Percentiles rank a stretch among this genome's conserved stretches.
Conservation (phyloP, 2,888 invertebrate genomes). For the Syrphus vitripennis region DNA sequence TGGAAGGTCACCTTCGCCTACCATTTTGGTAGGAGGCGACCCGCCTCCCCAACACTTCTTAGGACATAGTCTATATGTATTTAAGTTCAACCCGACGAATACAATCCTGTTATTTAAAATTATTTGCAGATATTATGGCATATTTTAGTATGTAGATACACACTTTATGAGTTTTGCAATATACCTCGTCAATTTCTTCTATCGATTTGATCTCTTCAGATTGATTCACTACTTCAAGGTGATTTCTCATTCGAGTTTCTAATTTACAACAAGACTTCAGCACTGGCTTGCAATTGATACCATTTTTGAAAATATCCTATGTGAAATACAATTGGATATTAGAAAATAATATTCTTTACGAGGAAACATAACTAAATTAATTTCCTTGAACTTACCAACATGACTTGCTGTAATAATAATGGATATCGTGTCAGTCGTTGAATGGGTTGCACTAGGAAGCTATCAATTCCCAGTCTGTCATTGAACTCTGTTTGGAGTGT, state of each 20-base stretch:
- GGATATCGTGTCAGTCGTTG: conserved; percentile 81
- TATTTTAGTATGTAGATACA: too few relatives aligned
- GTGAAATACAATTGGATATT: too few relatives aligned
- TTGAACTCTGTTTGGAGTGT: conserved; percentile 78
- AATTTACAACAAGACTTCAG: conserved; percentile 79
- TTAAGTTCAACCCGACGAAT: too few relatives aligned
- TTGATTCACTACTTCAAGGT: conserved; percentile 79
- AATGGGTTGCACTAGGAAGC: conserved; percentile 81
- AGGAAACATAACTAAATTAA: not conserved
- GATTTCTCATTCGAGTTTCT: conserved; percentile 79
- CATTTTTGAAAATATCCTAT: conserved; percentile 79
- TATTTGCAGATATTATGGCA: too few relatives aligned
- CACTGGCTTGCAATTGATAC: conserved; percentile 79
- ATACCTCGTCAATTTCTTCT: conserved; percentile 78
- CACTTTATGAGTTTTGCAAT: too few relatives aligned
- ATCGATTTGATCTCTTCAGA: conserved; percentile 79
- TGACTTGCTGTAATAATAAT: conserved; percentile 79
- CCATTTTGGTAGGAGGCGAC: too few relatives aligned
- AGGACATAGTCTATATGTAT: too few relatives aligned
- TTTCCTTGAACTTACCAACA: conserved; percentile 75
- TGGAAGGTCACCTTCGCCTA: too few relatives aligned
- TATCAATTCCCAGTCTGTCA: conserved; percentile 81
- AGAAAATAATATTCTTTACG: not conserved
- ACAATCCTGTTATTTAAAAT: too few relatives aligned
- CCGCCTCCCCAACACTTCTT: too few relatives aligned